A percentile compares a stretch with the other conserved stretches of the same genome.
phyloP scores from a whole-genome alignment of 2,888 invertebrate genomes.

The Hirtodrosophila trivittata region DNA sequence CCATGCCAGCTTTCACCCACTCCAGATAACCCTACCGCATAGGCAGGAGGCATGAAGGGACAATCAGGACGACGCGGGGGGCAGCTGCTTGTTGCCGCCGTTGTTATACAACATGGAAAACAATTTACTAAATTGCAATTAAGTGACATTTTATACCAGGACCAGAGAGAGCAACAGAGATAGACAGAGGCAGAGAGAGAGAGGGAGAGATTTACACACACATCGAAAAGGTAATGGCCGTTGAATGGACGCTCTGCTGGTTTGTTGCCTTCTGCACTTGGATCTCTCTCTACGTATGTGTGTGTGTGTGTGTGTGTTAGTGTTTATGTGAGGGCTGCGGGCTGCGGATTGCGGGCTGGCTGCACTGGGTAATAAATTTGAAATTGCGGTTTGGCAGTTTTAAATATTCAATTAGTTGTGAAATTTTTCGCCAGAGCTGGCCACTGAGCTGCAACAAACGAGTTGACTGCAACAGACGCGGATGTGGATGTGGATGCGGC shows the following conservation, averaged over 20 bases:
- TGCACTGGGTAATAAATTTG: constrained; percentile 80
- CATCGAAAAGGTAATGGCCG: constrained; percentile 55
- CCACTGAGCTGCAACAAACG: constrained; percentile 41
- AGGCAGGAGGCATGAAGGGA: background rate
- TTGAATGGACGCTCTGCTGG: constrained; percentile 53
- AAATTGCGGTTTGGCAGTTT: constrained; percentile 81
- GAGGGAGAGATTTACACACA: constrained; percentile 21
- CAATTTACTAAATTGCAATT: constrained; percentile 83
- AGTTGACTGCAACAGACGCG: constrained; percentile 32
- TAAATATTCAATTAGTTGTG: constrained; percentile 82
- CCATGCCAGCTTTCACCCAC: background rate
- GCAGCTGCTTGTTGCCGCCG: constrained; percentile 71
- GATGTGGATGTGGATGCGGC: constrained; percentile 10
- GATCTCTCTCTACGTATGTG: background rate
- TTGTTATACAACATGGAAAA: constrained; percentile 79
- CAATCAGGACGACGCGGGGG: background rate
- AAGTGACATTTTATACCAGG: constrained; percentile 79
- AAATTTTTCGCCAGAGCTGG: constrained; percentile 66
- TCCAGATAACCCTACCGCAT: constrained; percentile 3
- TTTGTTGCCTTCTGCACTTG: constrained; percentile 12
- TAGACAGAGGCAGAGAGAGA: background rate
- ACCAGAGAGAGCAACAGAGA: constrained; percentile 7
- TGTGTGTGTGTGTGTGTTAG: constrained; percentile 1
- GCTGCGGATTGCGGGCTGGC: constrained; percentile 1
- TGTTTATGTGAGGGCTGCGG: background rate